Percentiles rank a stretch among this genome's conserved stretches.
Evolutionary conservation across 2,888 invertebrate species (phyloP).

Genomic region (Cryptophagus acutangulus): DNA sequence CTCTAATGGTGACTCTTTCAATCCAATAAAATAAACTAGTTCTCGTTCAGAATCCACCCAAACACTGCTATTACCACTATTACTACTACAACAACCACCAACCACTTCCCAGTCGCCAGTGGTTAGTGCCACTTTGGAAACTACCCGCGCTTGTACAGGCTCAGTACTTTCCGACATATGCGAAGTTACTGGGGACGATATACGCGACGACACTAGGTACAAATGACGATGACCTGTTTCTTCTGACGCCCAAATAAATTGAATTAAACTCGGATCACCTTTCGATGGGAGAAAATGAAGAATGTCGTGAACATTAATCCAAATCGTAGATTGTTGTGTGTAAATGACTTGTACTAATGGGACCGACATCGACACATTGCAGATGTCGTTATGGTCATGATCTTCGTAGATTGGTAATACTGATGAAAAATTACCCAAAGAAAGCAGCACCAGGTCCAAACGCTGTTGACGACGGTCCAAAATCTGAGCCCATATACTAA

Average conservation of each 20-base stretch:
- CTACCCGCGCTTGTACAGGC: constrained; percentile 56
- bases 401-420: constrained; percentile 53
- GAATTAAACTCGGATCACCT: constrained; percentile 38
- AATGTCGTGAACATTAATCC: constrained; percentile 93
- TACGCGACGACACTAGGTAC: constrained; percentile 68
- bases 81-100: too few relatives aligned
- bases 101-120: constrained; percentile 93
- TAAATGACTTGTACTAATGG: constrained; percentile 57
- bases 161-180: constrained; percentile 53
- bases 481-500: constrained; percentile 88
- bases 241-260: constrained; percentile 90
- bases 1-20: constrained; percentile 87
- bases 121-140: constrained; percentile 72
- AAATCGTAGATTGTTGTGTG: constrained; percentile 68
- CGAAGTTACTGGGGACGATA: constrained; percentile 51
- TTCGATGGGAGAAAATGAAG: constrained; percentile 71
- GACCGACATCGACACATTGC: constrained; percentile 38
- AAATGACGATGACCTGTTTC: constrained; percentile 86
- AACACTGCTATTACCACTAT: too few relatives aligned
- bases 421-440: constrained; percentile 70
- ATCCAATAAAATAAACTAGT: constrained; percentile 85
- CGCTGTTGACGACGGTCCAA: constrained; percentile 82
- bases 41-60: constrained; percentile 80
- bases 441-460: constrained; percentile 77
- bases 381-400: constrained; percentile 33